A percentile compares a stretch with the other conserved stretches of the same genome.
Evolutionary conservation across 2,797 vertebrate species (phyloP).

Genomic region (Tangara arthus): DNA sequence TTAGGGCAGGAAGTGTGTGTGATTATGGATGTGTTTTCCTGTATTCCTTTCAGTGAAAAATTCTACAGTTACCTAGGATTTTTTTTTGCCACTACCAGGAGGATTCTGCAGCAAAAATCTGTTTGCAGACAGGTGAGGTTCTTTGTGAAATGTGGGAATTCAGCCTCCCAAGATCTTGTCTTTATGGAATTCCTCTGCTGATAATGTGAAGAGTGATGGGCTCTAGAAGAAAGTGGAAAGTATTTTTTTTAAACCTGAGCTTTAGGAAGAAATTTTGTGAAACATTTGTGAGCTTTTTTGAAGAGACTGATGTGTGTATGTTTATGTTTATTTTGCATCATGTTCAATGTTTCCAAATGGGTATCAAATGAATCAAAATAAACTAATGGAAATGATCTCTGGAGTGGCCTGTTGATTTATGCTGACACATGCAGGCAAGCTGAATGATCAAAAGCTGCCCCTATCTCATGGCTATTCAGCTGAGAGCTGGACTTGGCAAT

Average conservation of each 20-base stretch:
- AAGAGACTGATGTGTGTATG: background rate
- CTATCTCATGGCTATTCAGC: background rate
- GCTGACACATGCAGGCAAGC: background rate
- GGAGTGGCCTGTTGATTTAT: conserved; percentile 9
- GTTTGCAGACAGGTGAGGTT: background rate
- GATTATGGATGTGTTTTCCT: conserved; percentile 16
- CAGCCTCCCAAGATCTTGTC: background rate
- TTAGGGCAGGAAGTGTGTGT: background rate
- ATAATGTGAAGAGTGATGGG: background rate
- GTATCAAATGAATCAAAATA: conserved; percentile 35
- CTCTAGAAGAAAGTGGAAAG: background rate
- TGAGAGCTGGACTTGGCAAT: background rate
- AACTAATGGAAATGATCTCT: background rate
- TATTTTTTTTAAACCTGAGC: background rate
- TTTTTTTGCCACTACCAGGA: background rate
- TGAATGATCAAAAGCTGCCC: background rate
- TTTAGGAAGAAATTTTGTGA: background rate
- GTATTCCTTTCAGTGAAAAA: background rate
- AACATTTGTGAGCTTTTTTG: background rate
- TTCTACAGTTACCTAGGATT: background rate
- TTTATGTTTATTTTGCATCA: background rate
- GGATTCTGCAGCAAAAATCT: background rate
- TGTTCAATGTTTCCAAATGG: conserved; percentile 19
- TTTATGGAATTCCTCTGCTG: background rate
- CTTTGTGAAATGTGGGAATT: background rate